A percentile compares a stretch with the other conserved stretches of the same genome.
Conservation (phyloP, 2,888 invertebrate genomes). For the Ichneumon xanthorius region DNA sequence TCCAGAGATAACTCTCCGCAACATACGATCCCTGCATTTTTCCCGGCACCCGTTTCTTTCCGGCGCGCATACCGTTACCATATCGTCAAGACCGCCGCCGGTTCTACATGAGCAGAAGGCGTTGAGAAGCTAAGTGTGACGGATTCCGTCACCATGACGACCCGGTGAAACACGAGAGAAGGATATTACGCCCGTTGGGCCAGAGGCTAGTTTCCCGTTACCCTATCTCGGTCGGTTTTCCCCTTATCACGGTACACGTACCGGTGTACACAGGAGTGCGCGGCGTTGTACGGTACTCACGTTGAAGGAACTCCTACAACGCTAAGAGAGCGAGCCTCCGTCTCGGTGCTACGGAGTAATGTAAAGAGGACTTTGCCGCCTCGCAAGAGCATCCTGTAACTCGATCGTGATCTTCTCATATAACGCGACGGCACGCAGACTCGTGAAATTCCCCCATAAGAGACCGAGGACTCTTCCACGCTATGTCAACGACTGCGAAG, state of each 20-base stretch:
- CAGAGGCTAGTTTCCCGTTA: slow-evolving; percentile 47
- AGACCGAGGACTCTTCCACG: slow-evolving; percentile 16
- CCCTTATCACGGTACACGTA: not conserved
- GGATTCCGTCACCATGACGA: slow-evolving; percentile 20
- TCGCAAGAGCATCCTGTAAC: slow-evolving; percentile 28
- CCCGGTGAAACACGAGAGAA: slow-evolving; percentile 22
- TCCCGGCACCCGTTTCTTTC: not conserved
- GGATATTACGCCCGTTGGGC: slow-evolving; percentile 38
- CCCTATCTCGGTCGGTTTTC: slow-evolving; percentile 11
- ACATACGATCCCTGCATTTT: not conserved
- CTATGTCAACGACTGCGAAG: not conserved
- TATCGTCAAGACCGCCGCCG: not conserved
- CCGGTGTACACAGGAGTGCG: not conserved
- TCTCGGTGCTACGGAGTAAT: slow-evolving; percentile 13
- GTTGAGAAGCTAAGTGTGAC: slow-evolving; percentile 14
- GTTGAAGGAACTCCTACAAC: not conserved
- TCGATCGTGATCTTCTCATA: slow-evolving; percentile 73
- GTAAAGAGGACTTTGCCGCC: slow-evolving; percentile 14
- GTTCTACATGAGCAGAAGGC: not conserved
- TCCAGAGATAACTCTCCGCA: not conserved
- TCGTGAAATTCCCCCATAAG: slow-evolving; percentile 53
- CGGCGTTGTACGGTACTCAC: not conserved
- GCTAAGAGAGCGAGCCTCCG: slow-evolving; percentile 3
- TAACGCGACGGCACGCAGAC: slow-evolving; percentile 73
- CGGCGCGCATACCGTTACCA: not conserved